A percentile compares a stretch with the other conserved stretches of the same genome.
Conservation (phyloP, 2,888 invertebrate species). For the Pterostichus madidus region DNA sequence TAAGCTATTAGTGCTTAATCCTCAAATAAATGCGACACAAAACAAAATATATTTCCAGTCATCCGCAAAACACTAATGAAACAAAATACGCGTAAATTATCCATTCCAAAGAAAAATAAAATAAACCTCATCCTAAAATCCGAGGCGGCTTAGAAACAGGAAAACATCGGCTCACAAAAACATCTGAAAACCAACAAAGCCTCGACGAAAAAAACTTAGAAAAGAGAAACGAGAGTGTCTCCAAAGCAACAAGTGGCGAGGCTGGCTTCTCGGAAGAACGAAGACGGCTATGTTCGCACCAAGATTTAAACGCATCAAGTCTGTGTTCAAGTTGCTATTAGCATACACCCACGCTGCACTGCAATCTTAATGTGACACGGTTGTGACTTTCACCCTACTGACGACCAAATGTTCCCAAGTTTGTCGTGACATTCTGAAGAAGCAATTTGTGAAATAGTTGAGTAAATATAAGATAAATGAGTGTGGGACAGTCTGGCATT, state of each 20-base stretch:
- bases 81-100: conserved; percentile 44
- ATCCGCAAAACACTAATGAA: conserved; percentile 8
- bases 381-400: conserved; percentile 54
- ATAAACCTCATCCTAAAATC: conserved; percentile 25
- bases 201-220: conserved; percentile 38
- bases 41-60: conserved; percentile 32
- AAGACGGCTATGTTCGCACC: conserved; percentile 51
- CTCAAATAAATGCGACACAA: conserved; percentile 3
- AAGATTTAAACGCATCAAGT: conserved; percentile 58
- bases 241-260: conserved; percentile 54
- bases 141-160: conserved; percentile 42
- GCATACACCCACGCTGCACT: conserved; percentile 59
- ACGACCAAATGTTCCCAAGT: conserved; percentile 24
- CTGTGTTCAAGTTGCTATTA: conserved; percentile 53
- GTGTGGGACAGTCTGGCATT: conserved; percentile 20
- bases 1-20: conserved; percentile 17
- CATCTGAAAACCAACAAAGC: conserved; percentile 37
- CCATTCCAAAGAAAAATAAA: conserved; percentile 50
- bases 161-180: conserved; percentile 53
- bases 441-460: conserved; percentile 56
- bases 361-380: conserved; percentile 59
- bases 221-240: conserved; percentile 46
- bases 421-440: conserved; percentile 47
- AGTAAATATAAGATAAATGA: conserved; percentile 47
- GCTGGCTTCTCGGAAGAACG: conserved; percentile 53